Evolutionary conservation across 2,888 invertebrate genomes (phyloP).

Genomic region (Tenodera sinensis): DNA sequence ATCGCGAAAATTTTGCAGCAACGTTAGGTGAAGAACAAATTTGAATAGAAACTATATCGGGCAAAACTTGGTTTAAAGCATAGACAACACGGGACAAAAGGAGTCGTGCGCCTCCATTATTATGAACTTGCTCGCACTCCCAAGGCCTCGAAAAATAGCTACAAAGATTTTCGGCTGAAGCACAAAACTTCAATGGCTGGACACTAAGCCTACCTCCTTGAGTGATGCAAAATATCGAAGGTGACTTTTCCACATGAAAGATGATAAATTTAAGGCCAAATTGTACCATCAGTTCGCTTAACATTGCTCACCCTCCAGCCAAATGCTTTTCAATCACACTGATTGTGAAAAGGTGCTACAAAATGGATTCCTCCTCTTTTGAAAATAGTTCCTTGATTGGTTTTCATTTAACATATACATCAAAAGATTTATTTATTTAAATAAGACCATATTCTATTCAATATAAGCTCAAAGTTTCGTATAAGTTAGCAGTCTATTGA

Average conservation of each 20-base stretch:
- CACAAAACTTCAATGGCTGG: not conserved
- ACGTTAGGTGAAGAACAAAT: not conserved
- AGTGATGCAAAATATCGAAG: conserved; percentile 28
- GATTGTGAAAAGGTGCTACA: conserved; percentile 26
- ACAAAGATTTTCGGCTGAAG: conserved; percentile 1
- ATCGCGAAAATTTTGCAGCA: not conserved
- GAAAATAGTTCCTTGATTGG: conserved; percentile 29
- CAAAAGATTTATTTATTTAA: not conserved
- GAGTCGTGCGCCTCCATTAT: conserved; percentile 32
- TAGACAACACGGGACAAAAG: conserved; percentile 29
- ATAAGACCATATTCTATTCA: not conserved
- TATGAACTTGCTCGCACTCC: conserved; percentile 21
- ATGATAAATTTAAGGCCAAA: conserved; percentile 23
- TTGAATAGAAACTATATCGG: not conserved
- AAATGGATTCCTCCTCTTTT: conserved; percentile 29
- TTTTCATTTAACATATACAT: not conserved
- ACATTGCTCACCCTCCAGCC: conserved; percentile 28
- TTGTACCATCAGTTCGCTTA: conserved; percentile 26
- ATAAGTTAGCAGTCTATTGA: not conserved
- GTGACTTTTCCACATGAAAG: conserved; percentile 24
- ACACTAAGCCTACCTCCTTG: conserved; percentile 29
- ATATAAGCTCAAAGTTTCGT: not conserved
- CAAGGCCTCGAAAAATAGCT: conserved; percentile 22
- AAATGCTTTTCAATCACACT: conserved; percentile 28
- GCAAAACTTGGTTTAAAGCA: not conserved